Conservation (phyloP, 1,140 invertebrate genomes). For the Helicoverpa zea region DNA sequence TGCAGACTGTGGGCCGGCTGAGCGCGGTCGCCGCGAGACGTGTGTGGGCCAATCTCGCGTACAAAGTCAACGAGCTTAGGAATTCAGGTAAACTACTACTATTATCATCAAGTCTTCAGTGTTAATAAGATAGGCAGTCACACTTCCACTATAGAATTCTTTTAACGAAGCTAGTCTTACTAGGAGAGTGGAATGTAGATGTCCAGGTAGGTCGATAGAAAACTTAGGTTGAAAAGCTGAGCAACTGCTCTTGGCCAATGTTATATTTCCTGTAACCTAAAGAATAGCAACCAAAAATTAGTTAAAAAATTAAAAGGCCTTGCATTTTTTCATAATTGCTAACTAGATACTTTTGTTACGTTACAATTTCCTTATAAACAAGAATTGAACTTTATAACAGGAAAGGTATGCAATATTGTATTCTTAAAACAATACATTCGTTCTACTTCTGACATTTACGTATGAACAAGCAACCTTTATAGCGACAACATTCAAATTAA, state of each 20-base stretch:
- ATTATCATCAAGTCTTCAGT: background rate
- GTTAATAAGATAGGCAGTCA: background rate
- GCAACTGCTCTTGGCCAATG: too few relatives aligned
- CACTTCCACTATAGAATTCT: too few relatives aligned
- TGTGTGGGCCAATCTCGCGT: conserved; percentile 89
- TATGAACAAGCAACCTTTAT: background rate
- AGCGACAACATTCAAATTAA: background rate
- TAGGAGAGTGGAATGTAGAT: too few relatives aligned
- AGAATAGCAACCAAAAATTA: background rate
- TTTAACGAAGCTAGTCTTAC: too few relatives aligned
- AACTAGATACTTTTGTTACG: too few relatives aligned
- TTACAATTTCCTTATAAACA: too few relatives aligned
- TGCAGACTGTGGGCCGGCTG: conserved; percentile 90
- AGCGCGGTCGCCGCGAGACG: conserved; percentile 90
- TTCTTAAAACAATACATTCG: background rate
- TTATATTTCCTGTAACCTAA: background rate
- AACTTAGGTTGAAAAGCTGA: too few relatives aligned
- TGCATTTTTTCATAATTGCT: too few relatives aligned
- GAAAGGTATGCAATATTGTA: background rate
- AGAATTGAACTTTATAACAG: too few relatives aligned
- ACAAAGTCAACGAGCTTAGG: conserved; percentile 87
- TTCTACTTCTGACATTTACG: background rate
- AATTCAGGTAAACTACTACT: conserved; percentile 61
- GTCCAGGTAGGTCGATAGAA: too few relatives aligned
- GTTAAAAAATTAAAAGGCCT: too few relatives aligned